Conservation (phyloP, 2,113 vertebrate genomes). For the Melanocharis versteri region DNA sequence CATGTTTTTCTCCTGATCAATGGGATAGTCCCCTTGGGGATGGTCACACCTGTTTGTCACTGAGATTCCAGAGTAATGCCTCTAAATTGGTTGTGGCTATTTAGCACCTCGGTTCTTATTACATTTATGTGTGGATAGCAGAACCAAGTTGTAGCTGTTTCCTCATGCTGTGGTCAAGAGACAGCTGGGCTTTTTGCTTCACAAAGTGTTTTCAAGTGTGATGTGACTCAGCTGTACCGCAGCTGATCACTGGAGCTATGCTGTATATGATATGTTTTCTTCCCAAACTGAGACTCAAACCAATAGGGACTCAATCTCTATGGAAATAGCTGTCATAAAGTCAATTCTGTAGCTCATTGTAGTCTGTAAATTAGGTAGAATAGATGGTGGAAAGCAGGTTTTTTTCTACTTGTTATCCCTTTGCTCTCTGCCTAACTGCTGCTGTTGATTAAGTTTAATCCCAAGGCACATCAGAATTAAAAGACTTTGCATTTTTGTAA, state of each 20-base stretch:
- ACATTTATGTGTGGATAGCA: neutral
- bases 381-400: neutral
- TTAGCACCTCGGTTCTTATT: neutral
- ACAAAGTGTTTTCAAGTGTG: neutral
- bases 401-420: neutral
- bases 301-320: neutral
- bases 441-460: conserved; percentile 38
- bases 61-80: neutral
- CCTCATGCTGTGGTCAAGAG: neutral
- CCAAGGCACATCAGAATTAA: conserved; percentile 34
- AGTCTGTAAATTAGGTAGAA: conserved; percentile 1
- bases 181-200: neutral
- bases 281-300: neutral
- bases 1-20: neutral
- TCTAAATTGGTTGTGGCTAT: neutral
- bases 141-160: neutral
- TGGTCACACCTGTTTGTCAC: neutral
- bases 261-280: neutral
- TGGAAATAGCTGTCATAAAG: neutral
- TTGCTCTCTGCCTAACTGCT: conserved; percentile 9
- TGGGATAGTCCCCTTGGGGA: neutral
- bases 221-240: neutral
- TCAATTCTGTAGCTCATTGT: neutral
- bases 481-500: conserved; percentile 11
- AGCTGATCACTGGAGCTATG: neutral